Evolutionary conservation across 2,888 invertebrate species (phyloP), one percentile per base, ranked within the genome.

Genomic region (Taphrorychus bicolor): DNA sequence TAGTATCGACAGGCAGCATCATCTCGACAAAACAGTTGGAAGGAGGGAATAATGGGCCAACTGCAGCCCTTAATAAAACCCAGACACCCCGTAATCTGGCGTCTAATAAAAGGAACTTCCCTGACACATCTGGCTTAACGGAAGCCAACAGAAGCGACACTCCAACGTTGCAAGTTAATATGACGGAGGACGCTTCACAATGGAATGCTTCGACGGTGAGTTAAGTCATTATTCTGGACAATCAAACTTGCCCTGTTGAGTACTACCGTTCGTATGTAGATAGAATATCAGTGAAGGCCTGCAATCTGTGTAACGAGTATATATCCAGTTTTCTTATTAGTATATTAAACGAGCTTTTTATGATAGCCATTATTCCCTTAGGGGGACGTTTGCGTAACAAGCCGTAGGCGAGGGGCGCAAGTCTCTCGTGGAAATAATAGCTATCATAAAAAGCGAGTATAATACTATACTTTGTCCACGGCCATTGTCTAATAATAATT

Each of bases 171-270:
- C 70, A 66, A 54, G 72, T 70, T 56, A 75, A 77, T 61, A 71
- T 75, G 19, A 63, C 59, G 14, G 68, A 68, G 14, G 62, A 59
- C 11, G 41, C 53, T 58, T 49, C 68, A 52, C 71, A 70, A 58
- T 73, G 73, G 74, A 74, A 75, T 61, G 73, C 54, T 5, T 73
- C 76, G n/a, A 73, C 74, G 40, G 76, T 66, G 9, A 60, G 60
- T 64, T 59, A n/a, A 32, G 32, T 9, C 32, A 32, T 32, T 32
- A 32, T 32, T 32, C 32, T 32, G 32, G 32, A 32, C 11, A 32
- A 32, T 32, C 11, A 32, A 32, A 32, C 32, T 32, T 32, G 32
- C 32, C 32, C 7, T 32, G 7, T 32, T 32, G 32, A 9, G 45
- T 16, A 45, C 14, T 17, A n/a, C n/a, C n/a, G n/a, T n/a, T n/a